Conservation (phyloP, 2,888 invertebrate species). For the Tiphia femorata region DNA sequence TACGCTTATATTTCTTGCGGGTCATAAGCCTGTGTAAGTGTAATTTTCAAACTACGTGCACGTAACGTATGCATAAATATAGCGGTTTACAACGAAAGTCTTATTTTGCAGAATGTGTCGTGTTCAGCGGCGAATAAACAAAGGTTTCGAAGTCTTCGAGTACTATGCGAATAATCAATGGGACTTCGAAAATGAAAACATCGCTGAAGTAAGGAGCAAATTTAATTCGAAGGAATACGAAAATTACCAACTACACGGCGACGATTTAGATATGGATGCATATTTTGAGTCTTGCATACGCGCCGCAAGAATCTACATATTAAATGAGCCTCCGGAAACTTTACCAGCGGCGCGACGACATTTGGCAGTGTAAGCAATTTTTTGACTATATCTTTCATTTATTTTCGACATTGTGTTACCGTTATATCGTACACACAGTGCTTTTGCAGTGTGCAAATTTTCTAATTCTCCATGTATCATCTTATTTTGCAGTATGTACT, state of each 20-base stretch:
- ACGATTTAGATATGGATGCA: conserved; percentile 80
- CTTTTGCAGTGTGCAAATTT: no score
- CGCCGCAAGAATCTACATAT: conserved; percentile 83
- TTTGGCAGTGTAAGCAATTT: conserved; percentile 84
- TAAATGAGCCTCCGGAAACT: conserved; percentile 86
- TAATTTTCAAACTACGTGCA: background rate
- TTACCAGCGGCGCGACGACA: conserved; percentile 84
- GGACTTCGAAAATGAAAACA: conserved; percentile 84
- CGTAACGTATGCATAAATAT: no score
- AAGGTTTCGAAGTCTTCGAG: conserved; percentile 90
- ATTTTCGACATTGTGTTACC: background rate
- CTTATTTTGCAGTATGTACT: conserved; percentile 83
- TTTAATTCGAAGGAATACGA: conserved; percentile 77
- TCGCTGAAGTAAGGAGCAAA: conserved; percentile 72
- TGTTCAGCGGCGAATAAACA: conserved; percentile 85
- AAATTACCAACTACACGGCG: conserved; percentile 79
- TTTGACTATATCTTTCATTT: background rate
- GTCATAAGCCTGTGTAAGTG: conserved; percentile 90
- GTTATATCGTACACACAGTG: no score
- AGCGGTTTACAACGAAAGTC: no score
- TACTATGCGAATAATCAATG: conserved; percentile 94
- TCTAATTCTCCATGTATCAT: conserved; percentile 23
- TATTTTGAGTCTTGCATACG: conserved; percentile 88
- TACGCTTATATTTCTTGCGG: conserved; percentile 80
- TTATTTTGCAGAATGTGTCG: conserved; percentile 79